Percentiles rank a stretch among this genome's conserved stretches.
Conservation (phyloP, 2,797 vertebrate genomes). For the Erethizon dorsatum region DNA sequence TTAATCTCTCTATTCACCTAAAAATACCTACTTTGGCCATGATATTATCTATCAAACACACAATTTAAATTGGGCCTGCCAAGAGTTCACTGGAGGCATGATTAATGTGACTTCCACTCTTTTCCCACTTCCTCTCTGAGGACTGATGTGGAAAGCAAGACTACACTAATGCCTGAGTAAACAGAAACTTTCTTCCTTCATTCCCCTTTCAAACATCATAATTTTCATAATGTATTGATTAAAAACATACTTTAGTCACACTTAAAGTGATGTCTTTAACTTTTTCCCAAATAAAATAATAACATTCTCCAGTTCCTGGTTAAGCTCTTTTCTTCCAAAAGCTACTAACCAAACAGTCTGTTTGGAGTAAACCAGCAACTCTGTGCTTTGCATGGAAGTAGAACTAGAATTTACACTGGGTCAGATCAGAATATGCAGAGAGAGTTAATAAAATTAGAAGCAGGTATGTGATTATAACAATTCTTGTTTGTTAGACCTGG, state of each 20-base stretch:
- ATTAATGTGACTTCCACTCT: slow-evolving; percentile 75
- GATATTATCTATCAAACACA: slow-evolving; percentile 69
- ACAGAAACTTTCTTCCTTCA: slow-evolving; percentile 71
- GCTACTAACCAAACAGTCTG: slow-evolving; percentile 70
- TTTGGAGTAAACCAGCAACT: slow-evolving; percentile 54
- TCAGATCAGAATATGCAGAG: slow-evolving; percentile 52
- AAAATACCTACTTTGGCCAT: slow-evolving; percentile 49
- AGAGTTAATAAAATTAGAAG: slow-evolving; percentile 63
- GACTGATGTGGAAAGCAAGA: slow-evolving; percentile 74
- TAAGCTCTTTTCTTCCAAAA: slow-evolving; percentile 73
- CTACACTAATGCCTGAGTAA: slow-evolving; percentile 74
- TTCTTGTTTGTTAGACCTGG: slow-evolving; percentile 9
- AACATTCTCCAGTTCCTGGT: slow-evolving; percentile 63
- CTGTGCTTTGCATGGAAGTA: slow-evolving; percentile 42
- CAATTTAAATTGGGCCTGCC: slow-evolving; percentile 65
- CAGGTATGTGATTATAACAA: slow-evolving; percentile 45
- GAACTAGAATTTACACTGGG: background rate
- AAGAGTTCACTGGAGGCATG: slow-evolving; percentile 51
- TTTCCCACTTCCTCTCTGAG: slow-evolving; percentile 78
- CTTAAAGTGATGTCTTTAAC: slow-evolving; percentile 76
- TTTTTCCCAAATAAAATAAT: slow-evolving; percentile 78
- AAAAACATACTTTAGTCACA: slow-evolving; percentile 81
- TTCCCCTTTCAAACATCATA: slow-evolving; percentile 77
- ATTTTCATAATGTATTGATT: slow-evolving; percentile 81
- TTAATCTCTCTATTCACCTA: slow-evolving; percentile 68